Conservation (phyloP, 1,140 invertebrate genomes). For the Drosophila insularis region DNA sequence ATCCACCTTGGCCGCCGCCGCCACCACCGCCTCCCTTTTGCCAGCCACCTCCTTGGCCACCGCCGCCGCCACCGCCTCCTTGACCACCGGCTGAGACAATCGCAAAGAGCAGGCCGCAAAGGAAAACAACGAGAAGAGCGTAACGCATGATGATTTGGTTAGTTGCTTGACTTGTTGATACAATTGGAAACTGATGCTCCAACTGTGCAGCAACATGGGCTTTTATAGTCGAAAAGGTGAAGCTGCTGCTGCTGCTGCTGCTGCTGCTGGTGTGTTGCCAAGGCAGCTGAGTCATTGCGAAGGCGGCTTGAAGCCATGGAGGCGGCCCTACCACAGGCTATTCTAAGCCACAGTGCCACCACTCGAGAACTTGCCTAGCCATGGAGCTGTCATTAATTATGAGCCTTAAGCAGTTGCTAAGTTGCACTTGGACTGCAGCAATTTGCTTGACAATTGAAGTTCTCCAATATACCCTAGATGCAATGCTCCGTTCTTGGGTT, state of each 20-base stretch:
- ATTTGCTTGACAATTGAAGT: slow-evolving; percentile 2
- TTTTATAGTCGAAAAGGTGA: slow-evolving; percentile 39
- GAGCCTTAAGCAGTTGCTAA: slow-evolving; percentile 19
- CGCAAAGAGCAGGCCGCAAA: slow-evolving; percentile 47
- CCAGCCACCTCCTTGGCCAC: slow-evolving; percentile 23
- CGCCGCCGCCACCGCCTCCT: slow-evolving; percentile 41
- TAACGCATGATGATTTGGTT: slow-evolving; percentile 43
- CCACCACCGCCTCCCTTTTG: slow-evolving; percentile 16
- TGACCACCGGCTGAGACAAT: slow-evolving; percentile 40
- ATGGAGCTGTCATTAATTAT: slow-evolving; percentile 21
- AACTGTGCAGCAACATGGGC: slow-evolving; percentile 19
- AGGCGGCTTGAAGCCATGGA: slow-evolving; percentile 24
- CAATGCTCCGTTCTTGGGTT: background rate
- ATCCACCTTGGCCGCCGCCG: background rate
- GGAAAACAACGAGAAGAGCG: slow-evolving; percentile 44
- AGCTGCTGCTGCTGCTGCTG: background rate
- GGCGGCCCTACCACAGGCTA: slow-evolving; percentile 34
- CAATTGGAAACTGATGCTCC: slow-evolving; percentile 46
- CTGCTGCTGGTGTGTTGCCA: too few species aligned
- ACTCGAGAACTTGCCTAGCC: slow-evolving; percentile 34
- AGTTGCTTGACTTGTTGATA: background rate
- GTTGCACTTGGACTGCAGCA: slow-evolving; percentile 5
- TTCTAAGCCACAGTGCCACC: slow-evolving; percentile 3
- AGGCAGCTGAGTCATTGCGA: slow-evolving; percentile 33
- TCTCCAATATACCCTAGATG: background rate